Conservation (phyloP, 2,113 vertebrate species). For the Sciurus niger region DNA sequence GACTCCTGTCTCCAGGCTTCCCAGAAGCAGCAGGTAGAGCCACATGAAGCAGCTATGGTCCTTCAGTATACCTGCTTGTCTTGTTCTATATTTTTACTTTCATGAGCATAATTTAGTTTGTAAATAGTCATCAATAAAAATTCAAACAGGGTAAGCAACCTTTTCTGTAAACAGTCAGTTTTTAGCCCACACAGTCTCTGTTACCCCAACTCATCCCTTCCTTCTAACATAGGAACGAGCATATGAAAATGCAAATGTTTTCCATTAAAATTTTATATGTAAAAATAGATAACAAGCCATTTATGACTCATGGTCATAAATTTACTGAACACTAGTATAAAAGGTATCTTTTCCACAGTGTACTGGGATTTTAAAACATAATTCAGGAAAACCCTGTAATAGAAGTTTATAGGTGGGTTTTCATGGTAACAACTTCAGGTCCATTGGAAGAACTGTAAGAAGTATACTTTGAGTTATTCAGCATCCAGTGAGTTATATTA, state of each 20-base stretch:
- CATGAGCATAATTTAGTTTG: not conserved
- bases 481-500: not conserved
- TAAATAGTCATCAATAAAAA: not conserved
- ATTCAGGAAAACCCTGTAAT: not conserved
- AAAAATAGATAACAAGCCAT: not conserved
- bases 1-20: not conserved
- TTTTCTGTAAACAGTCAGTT: not conserved
- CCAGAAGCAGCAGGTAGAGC: accelerated
- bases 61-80: not conserved
- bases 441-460: not conserved
- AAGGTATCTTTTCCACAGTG: not conserved
- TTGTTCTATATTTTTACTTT: not conserved
- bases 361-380: not conserved
- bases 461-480: not conserved
- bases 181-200: not conserved
- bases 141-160: not conserved
- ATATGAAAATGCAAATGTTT: not conserved
- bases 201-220: not conserved
- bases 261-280: not conserved
- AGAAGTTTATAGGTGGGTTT: not conserved
- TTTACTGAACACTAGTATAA: not conserved
- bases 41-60: not conserved
- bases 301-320: not conserved
- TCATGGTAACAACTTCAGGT: not conserved
- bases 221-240: not conserved